phyloP scores from a whole-genome alignment of 2,797 vertebrate species.

The Knipowitschia caucasica region DNA sequence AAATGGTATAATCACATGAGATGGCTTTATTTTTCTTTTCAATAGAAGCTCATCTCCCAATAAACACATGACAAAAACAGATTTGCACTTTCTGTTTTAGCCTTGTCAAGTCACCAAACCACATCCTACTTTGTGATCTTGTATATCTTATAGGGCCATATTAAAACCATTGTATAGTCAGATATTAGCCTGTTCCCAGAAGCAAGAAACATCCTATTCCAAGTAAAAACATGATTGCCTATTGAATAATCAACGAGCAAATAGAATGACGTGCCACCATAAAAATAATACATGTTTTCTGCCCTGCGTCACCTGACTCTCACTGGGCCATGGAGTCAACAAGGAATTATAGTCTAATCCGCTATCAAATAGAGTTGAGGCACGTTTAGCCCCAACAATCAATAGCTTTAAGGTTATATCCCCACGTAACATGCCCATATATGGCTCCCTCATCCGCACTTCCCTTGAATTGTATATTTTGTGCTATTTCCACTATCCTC shows the following conservation, averaged over 20 bases:
- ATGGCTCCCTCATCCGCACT: slow-evolving; percentile 42
- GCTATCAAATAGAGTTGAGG: slow-evolving; percentile 22
- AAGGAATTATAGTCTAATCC: slow-evolving; percentile 29
- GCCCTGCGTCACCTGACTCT: slow-evolving; percentile 2
- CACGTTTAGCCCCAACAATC: slow-evolving; percentile 19
- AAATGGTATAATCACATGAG: no score
- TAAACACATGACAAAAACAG: no score
- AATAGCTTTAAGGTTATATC: slow-evolving; percentile 28
- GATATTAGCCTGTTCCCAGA: no score
- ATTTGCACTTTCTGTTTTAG: no score
- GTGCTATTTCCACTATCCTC: slow-evolving; percentile 23
- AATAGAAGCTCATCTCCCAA: no score
- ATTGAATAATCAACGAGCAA: not conserved
- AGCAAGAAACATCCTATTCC: no score
- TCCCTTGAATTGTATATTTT: slow-evolving; percentile 19
- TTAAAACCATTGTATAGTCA: no score
- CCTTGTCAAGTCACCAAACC: no score
- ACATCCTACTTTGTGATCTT: no score
- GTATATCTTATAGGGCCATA: no score
- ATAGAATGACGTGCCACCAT: not conserved
- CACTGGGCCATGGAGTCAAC: slow-evolving; percentile 21
- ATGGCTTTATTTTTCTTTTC: no score
- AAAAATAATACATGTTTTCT: slow-evolving; percentile 3
- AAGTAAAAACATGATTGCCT: no score
- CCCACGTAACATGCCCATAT: slow-evolving; percentile 41